Conservation (phyloP, 2,797 vertebrate species). For the Potorous gilbertii region DNA sequence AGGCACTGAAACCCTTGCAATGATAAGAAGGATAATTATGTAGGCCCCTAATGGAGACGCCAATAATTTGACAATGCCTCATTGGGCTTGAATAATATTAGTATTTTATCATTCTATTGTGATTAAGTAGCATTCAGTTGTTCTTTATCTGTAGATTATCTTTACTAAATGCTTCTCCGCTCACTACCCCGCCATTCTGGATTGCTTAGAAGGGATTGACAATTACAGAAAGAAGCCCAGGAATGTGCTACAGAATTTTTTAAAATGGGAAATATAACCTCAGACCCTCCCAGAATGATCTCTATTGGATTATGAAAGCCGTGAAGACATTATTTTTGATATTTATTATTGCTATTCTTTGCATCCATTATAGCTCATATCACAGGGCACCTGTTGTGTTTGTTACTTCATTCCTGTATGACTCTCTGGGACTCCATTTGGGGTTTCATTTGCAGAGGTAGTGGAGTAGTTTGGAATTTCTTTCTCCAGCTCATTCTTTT, state of each 20-base stretch:
- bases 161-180: constrained; percentile 54
- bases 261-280: background rate
- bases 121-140: constrained; percentile 72
- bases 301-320: background rate
- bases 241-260: background rate
- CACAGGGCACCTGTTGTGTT: background rate
- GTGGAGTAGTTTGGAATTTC: background rate
- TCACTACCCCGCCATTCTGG: constrained; percentile 35
- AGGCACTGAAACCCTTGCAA: constrained; percentile 72
- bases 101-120: constrained; percentile 65
- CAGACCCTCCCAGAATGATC: background rate
- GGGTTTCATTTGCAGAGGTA: background rate
- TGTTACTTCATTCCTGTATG: background rate
- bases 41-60: constrained; percentile 64
- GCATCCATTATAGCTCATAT: background rate
- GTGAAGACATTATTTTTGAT: background rate
- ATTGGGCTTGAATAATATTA: constrained; percentile 65
- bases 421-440: background rate
- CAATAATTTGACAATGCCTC: constrained; percentile 78
- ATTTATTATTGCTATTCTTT: background rate
- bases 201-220: constrained; percentile 16
- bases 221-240: background rate
- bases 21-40: constrained; percentile 78
- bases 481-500: background rate
- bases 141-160: constrained; percentile 66